These are phyloP conservation scores for Campoletis sonorensis DNA, from an alignment of 1,140 invertebrate species.

Conservation along the genomic window DNA sequence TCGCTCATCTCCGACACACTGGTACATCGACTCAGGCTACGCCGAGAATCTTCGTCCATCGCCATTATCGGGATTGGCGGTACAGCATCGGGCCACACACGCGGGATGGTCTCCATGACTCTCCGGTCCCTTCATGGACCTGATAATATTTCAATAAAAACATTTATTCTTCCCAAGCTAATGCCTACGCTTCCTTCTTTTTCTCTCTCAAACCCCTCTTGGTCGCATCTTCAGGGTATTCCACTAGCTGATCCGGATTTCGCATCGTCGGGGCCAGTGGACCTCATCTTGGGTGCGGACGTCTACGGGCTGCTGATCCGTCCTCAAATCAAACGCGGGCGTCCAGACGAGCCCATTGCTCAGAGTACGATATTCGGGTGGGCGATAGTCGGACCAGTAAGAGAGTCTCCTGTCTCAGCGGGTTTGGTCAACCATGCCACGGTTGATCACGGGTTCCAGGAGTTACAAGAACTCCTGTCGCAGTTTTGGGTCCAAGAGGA, in stretches of 20 bases:
- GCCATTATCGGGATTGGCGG: not conserved
- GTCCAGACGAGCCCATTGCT: not conserved
- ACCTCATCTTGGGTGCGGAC: not conserved
- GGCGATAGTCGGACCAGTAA: too few species aligned
- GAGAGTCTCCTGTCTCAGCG: too few species aligned
- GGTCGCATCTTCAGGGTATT: too few species aligned
- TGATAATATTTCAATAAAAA: not conserved
- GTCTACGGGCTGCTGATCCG: not conserved
- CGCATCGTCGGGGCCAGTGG: not conserved
- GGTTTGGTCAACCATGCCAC: too few species aligned
- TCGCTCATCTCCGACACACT: not conserved
- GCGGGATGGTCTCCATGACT: not conserved
- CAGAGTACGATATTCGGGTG: not conserved
- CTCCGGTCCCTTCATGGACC: not conserved
- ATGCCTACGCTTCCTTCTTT: not conserved
- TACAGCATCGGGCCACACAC: not conserved
- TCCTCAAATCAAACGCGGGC: not conserved
- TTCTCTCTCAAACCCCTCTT: not conserved
- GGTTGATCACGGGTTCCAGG: too few species aligned
- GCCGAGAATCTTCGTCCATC: not conserved
- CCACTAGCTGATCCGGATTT: not conserved
- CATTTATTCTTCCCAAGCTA: not conserved
- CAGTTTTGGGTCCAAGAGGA: conserved; percentile 43
- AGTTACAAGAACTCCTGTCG: not conserved
- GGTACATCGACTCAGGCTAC: not conserved